Evolutionary conservation across 2,113 vertebrate species (phyloP).

Genomic region (Eubucco bourcierii): DNA sequence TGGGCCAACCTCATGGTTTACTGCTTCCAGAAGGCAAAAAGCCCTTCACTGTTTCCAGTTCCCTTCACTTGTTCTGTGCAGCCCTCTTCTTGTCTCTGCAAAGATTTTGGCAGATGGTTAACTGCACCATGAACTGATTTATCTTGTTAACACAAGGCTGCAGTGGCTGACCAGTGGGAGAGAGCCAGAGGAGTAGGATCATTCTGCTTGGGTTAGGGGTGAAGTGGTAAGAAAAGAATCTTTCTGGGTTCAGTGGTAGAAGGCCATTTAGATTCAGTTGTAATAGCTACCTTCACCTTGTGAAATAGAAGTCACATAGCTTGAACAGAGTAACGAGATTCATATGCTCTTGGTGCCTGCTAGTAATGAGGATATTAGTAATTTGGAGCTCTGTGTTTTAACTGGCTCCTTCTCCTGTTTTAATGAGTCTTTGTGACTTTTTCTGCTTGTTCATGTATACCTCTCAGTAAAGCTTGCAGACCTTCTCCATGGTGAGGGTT

Average conservation of each 20-base stretch:
- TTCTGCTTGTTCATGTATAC: neutral
- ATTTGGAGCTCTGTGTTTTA: neutral
- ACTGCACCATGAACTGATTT: neutral
- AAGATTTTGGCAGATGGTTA: neutral
- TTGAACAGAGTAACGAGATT: neutral
- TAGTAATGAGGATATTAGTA: neutral
- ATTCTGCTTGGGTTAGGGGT: rapidly evolving
- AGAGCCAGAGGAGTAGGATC: neutral
- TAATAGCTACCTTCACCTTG: neutral
- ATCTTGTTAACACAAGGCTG: neutral
- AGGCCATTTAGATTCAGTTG: neutral
- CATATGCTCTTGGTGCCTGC: neutral
- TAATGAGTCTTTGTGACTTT: neutral
- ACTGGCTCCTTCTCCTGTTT: neutral
- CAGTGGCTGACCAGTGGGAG: neutral
- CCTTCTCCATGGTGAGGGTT: neutral
- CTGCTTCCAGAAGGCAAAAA: neutral
- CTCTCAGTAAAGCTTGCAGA: neutral
- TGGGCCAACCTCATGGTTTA: neutral
- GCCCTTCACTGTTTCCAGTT: neutral
- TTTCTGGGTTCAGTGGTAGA: neutral
- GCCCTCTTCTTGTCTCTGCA: neutral
- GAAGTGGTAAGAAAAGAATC: neutral
- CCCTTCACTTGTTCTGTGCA: neutral
- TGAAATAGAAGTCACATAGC: neutral